These are phyloP conservation scores for Drosophila nigromelanica DNA, from an alignment of 1,140 invertebrate species.

Conservation along the genomic window DNA sequence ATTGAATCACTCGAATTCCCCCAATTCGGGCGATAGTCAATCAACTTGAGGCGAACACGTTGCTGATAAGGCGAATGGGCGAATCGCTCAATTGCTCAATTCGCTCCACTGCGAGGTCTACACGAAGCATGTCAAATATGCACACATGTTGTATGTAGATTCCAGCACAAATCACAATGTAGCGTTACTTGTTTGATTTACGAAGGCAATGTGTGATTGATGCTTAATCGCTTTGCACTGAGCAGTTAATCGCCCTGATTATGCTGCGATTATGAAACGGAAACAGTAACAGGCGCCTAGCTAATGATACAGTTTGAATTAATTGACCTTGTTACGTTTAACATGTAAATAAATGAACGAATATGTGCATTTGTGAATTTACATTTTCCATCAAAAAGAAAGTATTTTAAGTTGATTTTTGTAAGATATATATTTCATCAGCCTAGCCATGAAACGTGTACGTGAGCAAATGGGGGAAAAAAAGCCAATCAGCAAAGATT, in stretches of 20 bases:
- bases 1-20: slow-evolving; percentile 31
- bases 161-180: neutral
- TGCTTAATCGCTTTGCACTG: slow-evolving; percentile 31
- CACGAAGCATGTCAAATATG: slow-evolving; percentile 27
- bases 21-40: slow-evolving; percentile 42
- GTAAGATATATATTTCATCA: slow-evolving; percentile 60
- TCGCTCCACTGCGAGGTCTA: slow-evolving; percentile 6
- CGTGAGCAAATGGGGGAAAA: slow-evolving; percentile 12
- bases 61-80: slow-evolving; percentile 53
- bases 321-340: slow-evolving; percentile 29
- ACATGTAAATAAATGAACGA: slow-evolving; percentile 1
- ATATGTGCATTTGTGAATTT: slow-evolving; percentile 4
- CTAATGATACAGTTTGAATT: slow-evolving; percentile 19
- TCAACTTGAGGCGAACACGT: slow-evolving; percentile 62
- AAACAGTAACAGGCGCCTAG: slow-evolving; percentile 12
- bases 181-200: slow-evolving; percentile 16
- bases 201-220: slow-evolving; percentile 2
- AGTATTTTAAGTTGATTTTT: slow-evolving; percentile 42
- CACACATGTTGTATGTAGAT: neutral
- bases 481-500: neutral
- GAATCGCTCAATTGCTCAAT: slow-evolving; percentile 9
- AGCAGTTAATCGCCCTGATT: slow-evolving; percentile 33
- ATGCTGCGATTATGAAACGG: slow-evolving; percentile 36
- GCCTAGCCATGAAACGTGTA: slow-evolving; percentile 18
- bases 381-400: slow-evolving; percentile 30